Conservation (phyloP, 2,888 invertebrate species). For the Drosophila picticornis region DNA sequence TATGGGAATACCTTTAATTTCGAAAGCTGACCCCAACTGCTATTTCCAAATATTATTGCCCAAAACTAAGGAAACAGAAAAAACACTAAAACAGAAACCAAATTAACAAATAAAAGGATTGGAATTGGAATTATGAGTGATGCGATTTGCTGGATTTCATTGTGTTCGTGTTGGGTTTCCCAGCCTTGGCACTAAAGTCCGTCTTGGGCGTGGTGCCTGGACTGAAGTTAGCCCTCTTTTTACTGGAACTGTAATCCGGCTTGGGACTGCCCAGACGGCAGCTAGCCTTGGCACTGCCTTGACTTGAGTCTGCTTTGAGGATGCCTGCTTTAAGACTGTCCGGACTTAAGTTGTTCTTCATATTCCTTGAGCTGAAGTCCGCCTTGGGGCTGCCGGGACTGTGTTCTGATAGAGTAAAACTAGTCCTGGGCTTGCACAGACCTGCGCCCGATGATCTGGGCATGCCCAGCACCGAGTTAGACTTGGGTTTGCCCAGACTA, state of each 20-base stretch:
- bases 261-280: neutral
- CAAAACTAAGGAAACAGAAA: neutral
- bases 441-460: neutral
- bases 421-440: neutral
- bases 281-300: neutral
- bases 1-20: constrained; percentile 33
- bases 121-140: constrained; percentile 1
- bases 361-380: neutral
- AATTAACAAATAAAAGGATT: constrained; percentile 17
- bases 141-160: constrained; percentile 4
- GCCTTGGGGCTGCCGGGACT: neutral
- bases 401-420: neutral
- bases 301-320: neutral
- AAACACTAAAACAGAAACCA: constrained; percentile 8
- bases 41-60: constrained; percentile 24
- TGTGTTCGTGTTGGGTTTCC: neutral
- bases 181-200: neutral
- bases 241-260: neutral
- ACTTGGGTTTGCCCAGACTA: constrained; percentile 9
- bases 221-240: neutral
- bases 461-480: constrained; percentile 8
- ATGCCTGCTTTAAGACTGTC: neutral
- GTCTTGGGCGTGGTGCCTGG: neutral
- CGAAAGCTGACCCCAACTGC: constrained; percentile 4
- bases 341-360: neutral